phyloP scores from a whole-genome alignment of 2,888 invertebrate genomes.

The Cryptocephalus moraei region DNA sequence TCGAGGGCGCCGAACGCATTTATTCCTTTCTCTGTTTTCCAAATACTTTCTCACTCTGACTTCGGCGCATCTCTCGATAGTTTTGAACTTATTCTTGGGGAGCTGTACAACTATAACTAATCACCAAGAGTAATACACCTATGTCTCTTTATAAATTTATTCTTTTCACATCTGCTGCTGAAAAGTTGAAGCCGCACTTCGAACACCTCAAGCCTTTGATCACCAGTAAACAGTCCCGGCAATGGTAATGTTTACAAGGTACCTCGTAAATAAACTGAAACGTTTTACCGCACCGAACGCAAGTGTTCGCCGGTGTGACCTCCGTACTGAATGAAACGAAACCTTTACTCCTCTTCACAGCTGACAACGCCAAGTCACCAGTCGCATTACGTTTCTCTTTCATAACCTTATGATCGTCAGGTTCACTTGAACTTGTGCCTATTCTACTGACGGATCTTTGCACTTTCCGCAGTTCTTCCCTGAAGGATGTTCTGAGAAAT shows the following conservation, averaged over 20 bases:
- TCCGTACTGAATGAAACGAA: conserved; percentile 19
- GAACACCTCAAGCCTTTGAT: conserved; percentile 31
- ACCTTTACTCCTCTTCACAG: conserved; percentile 16
- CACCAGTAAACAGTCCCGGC: conserved; percentile 41
- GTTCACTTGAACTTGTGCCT: not conserved
- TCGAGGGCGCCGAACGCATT: no score
- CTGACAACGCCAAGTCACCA: conserved; percentile 15
- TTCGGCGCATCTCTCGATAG: no score
- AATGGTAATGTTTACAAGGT: conserved; percentile 50
- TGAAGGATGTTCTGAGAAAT: conserved; percentile 48
- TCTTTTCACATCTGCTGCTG: no score
- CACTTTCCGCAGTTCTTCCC: conserved; percentile 42
- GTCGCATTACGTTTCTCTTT: conserved; percentile 4
- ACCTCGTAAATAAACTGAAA: conserved; percentile 44
- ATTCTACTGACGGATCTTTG: conserved; percentile 42
- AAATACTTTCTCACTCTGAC: no score
- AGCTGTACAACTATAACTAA: no score
- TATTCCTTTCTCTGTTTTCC: no score
- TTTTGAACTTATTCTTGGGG: no score
- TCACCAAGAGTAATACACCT: no score
- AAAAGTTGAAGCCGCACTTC: conserved; percentile 26
- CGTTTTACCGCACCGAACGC: conserved; percentile 38
- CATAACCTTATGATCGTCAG: conserved; percentile 2
- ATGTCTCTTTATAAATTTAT: no score
- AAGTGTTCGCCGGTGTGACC: conserved; percentile 9